Conservation (phyloP, 2,113 vertebrate genomes). For the Neopipo cinnamomea region DNA sequence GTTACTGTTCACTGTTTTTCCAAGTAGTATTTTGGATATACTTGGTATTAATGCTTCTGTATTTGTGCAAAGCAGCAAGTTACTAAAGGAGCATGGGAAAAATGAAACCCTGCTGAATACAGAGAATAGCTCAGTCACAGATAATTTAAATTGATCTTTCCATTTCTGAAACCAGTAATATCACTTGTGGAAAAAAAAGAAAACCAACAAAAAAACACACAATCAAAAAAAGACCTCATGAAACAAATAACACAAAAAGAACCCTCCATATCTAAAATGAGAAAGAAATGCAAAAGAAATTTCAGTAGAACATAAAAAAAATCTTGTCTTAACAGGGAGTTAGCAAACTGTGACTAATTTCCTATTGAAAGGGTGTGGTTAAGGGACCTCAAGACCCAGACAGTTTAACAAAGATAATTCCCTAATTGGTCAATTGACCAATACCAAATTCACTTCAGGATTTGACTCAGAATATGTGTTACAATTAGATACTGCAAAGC, state of each 20-base stretch:
- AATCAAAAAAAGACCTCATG: no score
- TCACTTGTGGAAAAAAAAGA: neutral
- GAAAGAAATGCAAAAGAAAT: neutral
- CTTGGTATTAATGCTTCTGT: neutral
- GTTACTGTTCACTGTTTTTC: neutral
- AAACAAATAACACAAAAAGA: neutral
- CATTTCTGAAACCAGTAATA: neutral
- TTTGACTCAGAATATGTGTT: neutral
- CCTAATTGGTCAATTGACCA: neutral
- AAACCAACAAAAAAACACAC: neutral
- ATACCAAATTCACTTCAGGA: neutral
- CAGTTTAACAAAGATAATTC: neutral
- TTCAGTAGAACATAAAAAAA: neutral
- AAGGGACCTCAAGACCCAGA: neutral
- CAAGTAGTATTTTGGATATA: neutral
- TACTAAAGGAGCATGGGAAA: constrained; percentile 9
- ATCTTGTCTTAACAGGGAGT: neutral
- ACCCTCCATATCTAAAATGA: neutral
- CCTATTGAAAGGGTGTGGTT: neutral
- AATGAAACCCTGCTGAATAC: neutral
- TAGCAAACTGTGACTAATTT: neutral
- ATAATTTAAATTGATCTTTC: constrained; percentile 9
- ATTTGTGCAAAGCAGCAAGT: neutral
- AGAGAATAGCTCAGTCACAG: neutral
- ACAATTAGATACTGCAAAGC: neutral